These are phyloP conservation scores for Hassar affinis DNA, from an alignment of 2,113 vertebrate species.

Conservation along the genomic window DNA sequence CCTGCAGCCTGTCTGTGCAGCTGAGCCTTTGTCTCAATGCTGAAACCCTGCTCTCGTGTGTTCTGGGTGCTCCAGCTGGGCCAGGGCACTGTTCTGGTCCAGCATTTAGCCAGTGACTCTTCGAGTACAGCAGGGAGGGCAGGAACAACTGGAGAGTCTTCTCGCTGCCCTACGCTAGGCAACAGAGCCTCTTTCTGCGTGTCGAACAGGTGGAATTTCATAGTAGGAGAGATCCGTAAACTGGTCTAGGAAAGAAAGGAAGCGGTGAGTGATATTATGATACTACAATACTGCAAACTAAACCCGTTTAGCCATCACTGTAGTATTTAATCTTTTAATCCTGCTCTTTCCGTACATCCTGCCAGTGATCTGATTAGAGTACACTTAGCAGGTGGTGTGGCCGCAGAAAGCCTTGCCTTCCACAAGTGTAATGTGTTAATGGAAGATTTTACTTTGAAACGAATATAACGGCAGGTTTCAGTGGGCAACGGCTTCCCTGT, in stretches of 20 bases:
- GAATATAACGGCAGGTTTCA: neutral
- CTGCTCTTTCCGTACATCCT: neutral
- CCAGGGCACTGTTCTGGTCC: constrained; percentile 88
- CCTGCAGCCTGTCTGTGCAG: constrained; percentile 95
- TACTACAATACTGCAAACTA: neutral
- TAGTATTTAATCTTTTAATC: neutral
- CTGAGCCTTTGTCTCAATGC: constrained; percentile 93
- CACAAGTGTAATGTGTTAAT: neutral
- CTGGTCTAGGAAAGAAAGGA: constrained; percentile 74
- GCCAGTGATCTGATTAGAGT: constrained; percentile 2
- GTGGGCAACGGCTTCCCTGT: neutral
- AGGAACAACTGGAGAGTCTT: constrained; percentile 82
- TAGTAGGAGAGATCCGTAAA: constrained; percentile 87
- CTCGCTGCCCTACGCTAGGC: constrained; percentile 75
- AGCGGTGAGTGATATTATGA: neutral
- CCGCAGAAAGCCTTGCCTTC: neutral
- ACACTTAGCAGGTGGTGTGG: neutral
- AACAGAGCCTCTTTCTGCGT: constrained; percentile 84
- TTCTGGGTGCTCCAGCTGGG: constrained; percentile 83
- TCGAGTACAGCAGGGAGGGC: constrained; percentile 72
- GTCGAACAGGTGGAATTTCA: constrained; percentile 84
- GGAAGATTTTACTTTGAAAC: neutral
- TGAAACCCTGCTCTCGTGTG: constrained; percentile 85
- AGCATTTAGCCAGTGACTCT: constrained; percentile 80
- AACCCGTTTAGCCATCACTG: neutral